Base-by-base conservation (phyloP, 2,888 invertebrate genomes). In the Philereme transversata region DNA sequence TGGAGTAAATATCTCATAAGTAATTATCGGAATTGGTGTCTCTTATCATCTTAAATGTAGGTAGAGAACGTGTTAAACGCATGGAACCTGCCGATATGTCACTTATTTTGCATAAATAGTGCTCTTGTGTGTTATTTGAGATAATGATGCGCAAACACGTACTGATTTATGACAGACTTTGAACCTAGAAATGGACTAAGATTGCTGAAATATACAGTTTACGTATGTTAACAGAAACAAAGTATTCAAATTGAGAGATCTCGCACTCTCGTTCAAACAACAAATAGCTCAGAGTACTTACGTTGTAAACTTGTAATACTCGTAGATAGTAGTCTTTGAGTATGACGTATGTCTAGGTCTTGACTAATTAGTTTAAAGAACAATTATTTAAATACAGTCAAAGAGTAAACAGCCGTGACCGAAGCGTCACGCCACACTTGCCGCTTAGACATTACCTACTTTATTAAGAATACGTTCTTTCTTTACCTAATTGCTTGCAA, bases 381-480 rank as follows among this genome's bases (percentile, higher is more conserved):
- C 6, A 5, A 8, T n/a, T n/a, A 48, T 7, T 48, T 48, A 34
- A 35, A 35, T n/a, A 48, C 11, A 51, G 9, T 44, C 49, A 64
- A 60, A 59, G 56, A 61, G 40, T 52, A 69, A 67, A 63, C 57
- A 58, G 58, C 62, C 69, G 62, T 69, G 64, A 67, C 70, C 11
- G 49, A 47, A 48, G 22, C 56, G 72, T 68, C 61, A 68, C 65
- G 70, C 57, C 62, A 71, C 66, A 64, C 53, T 68, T 64, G 47
- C 48, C 46, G 45, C 38, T 35, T 54, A 62, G 51, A 60, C 22
- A 49, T 40, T 56, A 48, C 49, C 44, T 54, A 46, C 54, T 51
- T 56, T 45, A 60, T 52, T 56, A 48, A 56, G 51, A 44, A 64
- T 57, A 51, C 36, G 53, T 55, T 62, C 45, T 63, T 60, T 62